A percentile compares a stretch with the other conserved stretches of the same genome.
These are phyloP conservation scores for Ivindomyrus marchei DNA, from an alignment of 2,113 vertebrate species.

Conservation along the genomic window DNA sequence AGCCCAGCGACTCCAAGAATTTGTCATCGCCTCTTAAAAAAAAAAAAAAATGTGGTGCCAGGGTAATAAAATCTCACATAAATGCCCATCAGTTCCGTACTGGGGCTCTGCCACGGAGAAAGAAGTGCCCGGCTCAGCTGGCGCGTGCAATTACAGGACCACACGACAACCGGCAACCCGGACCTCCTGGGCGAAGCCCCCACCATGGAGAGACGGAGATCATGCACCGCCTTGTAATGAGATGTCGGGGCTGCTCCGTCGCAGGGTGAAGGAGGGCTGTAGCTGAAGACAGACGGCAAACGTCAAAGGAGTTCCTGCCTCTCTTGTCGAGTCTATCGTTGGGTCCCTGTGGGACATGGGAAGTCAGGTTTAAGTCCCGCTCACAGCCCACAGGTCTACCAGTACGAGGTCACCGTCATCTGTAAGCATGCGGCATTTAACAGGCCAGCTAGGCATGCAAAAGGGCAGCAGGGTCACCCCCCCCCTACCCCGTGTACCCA, in stretches of 20 bases:
- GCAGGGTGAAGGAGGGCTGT: background rate
- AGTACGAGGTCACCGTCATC: background rate
- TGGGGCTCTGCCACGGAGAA: background rate
- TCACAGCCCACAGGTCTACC: background rate
- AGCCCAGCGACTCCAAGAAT: conserved; percentile 42
- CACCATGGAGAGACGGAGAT: background rate
- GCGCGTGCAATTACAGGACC: background rate
- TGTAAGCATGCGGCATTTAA: background rate
- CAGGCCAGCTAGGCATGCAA: background rate
- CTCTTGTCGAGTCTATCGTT: background rate
- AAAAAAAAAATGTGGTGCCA: conserved; percentile 45
- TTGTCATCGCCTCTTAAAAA: conserved; percentile 50
- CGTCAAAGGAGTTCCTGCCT: background rate
- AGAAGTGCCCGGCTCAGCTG: background rate
- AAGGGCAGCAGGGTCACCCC: background rate
- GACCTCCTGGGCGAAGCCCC: background rate
- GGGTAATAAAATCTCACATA: conserved; percentile 48
- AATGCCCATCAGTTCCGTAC: conserved; percentile 40
- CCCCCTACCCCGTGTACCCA: background rate
- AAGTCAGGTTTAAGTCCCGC: background rate
- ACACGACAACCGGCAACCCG: background rate
- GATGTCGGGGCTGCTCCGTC: background rate
- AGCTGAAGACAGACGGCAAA: background rate
- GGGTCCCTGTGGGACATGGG: background rate
- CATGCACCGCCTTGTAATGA: background rate